phyloP scores from a whole-genome alignment of 92 coral and sea anemone species.

The Epizoanthus scotinus region DNA sequence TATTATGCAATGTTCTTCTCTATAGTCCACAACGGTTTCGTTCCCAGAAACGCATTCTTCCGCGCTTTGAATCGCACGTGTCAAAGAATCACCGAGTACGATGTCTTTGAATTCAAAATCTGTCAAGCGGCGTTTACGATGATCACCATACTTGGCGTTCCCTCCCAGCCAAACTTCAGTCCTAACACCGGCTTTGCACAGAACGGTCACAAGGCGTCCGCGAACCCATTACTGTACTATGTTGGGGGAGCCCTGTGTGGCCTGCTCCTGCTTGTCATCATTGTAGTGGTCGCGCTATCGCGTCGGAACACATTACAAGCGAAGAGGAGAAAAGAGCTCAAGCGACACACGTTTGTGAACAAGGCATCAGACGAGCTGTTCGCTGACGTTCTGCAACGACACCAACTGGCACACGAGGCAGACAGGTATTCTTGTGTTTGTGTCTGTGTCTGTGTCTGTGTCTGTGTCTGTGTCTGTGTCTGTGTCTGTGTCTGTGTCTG shows the following conservation, averaged over 20 bases:
- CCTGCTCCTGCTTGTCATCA: background rate
- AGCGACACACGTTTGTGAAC: background rate
- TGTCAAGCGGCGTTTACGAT: constrained; percentile 15
- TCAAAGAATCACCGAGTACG: background rate
- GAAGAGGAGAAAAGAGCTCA: constrained; percentile 9
- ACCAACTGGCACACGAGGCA: constrained; percentile 25
- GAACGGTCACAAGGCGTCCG: background rate
- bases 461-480: background rate
- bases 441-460: background rate
- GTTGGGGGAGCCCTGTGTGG: constrained; percentile 30
- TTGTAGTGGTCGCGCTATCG: constrained; percentile 1
- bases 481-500: background rate
- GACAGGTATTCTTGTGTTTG: background rate
- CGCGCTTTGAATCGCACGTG: constrained; percentile 36
- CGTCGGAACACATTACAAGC: background rate
- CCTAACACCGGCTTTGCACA: background rate
- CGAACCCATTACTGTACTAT: constrained; percentile 5
- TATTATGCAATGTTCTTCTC: too few species aligned
- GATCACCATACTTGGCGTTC: background rate
- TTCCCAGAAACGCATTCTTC: constrained; percentile 35
- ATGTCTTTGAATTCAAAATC: background rate
- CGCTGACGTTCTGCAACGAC: constrained; percentile 22
- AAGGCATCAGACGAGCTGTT: constrained; percentile 6
- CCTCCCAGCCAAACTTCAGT: constrained; percentile 2
- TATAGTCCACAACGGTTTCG: background rate